Percentiles rank a stretch among this genome's conserved stretches.
phyloP scores from a whole-genome alignment of 2,888 invertebrate species.

The Piscicola geometra region DNA sequence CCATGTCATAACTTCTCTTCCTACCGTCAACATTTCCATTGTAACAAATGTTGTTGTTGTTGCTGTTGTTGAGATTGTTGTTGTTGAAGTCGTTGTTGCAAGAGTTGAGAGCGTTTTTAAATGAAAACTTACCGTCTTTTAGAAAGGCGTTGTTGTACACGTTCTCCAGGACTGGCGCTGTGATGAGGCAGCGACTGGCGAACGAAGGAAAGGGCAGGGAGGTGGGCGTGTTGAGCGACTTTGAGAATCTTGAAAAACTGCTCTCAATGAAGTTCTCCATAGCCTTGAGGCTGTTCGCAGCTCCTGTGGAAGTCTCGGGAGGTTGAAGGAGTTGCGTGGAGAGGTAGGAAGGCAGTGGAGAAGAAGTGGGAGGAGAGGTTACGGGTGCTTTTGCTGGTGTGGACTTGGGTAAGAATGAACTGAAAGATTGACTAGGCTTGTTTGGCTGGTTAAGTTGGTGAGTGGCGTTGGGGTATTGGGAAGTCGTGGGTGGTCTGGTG shows the following conservation, averaged over 20 bases:
- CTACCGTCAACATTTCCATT: neutral
- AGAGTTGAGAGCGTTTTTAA: neutral
- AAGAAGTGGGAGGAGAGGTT: too few relatives aligned
- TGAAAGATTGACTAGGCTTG: neutral
- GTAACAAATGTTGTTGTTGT: neutral
- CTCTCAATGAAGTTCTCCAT: slow-evolving; percentile 33
- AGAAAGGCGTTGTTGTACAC: slow-evolving; percentile 33
- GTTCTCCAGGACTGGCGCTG: slow-evolving; percentile 31
- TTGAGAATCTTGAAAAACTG: slow-evolving; percentile 30
- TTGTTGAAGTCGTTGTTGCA: neutral
- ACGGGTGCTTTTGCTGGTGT: neutral
- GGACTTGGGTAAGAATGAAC: neutral
- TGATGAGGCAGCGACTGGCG: slow-evolving; percentile 25
- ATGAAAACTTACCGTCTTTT: slow-evolving; percentile 5
- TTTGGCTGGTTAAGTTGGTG: neutral
- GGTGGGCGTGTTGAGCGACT: slow-evolving; percentile 27
- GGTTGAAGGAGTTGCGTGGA: slow-evolving; percentile 3
- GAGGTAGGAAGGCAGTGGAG: neutral
- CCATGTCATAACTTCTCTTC: slow-evolving; percentile 7
- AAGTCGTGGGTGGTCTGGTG: too few relatives aligned
- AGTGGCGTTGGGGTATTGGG: neutral
- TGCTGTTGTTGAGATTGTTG: neutral
- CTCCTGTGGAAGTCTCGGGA: neutral
- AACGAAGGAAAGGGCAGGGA: slow-evolving; percentile 32
- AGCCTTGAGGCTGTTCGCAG: slow-evolving; percentile 20